Conservation (phyloP, 2,888 invertebrate species). For the Bhutanitis thaidina region DNA sequence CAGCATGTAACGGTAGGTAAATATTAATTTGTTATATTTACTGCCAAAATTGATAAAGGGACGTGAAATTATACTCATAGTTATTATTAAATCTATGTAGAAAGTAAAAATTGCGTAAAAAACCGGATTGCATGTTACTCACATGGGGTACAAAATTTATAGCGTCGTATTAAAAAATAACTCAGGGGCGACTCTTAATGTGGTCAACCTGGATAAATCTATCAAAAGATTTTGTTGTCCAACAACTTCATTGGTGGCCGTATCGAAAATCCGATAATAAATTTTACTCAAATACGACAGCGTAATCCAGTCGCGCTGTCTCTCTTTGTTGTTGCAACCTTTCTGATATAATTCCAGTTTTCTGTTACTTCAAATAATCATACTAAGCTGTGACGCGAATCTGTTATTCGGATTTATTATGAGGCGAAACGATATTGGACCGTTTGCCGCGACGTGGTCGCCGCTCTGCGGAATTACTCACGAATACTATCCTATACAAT, state of each 20-base stretch:
- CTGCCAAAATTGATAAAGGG: not conserved
- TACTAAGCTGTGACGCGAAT: constrained; percentile 58
- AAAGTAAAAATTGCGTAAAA: constrained; percentile 10
- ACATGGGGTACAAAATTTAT: constrained; percentile 60
- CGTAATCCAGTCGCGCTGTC: constrained; percentile 76
- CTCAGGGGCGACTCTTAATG: constrained; percentile 69
- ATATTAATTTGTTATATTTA: constrained; percentile 7
- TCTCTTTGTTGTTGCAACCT: constrained; percentile 73
- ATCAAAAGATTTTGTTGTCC: constrained; percentile 80
- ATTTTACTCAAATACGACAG: constrained; percentile 79
- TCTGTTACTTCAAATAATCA: constrained; percentile 72
- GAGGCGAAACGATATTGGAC: constrained; percentile 27
- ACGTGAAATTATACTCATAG: not conserved
- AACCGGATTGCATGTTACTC: not conserved
- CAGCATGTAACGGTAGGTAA: constrained; percentile 12
- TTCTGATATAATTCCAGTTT: constrained; percentile 72
- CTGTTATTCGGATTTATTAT: constrained; percentile 49
- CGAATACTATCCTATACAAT: too few relatives aligned
- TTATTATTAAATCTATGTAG: not conserved
- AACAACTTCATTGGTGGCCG: constrained; percentile 80
- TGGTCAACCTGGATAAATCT: constrained; percentile 78
- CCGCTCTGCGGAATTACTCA: too few relatives aligned
- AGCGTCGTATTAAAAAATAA: constrained; percentile 69
- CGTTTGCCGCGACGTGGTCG: constrained; percentile 20
- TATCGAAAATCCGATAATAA: constrained; percentile 80